Base-by-base conservation (phyloP, 2,888 invertebrate species). In the Microplitis deprimator region DNA sequence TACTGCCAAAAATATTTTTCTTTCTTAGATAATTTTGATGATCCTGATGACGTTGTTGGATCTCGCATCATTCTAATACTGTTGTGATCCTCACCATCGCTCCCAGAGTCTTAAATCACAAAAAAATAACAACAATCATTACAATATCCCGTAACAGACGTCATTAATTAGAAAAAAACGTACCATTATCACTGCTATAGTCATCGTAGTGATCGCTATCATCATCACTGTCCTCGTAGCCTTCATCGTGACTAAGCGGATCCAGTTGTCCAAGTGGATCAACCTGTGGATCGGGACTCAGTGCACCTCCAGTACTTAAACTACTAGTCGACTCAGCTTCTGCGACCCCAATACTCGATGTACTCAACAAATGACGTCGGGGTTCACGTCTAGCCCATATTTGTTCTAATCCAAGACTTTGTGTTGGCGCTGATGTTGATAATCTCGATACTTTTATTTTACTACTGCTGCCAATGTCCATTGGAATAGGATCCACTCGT, bases 1-100 rank as follows among this genome's bases (percentile, higher is more conserved):
- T 99, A 99, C 90, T 98, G 98, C 98, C 99, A 99, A 90, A 99
- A 98, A 90, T 93, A 98, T 79, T 95, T 93, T 87, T 97, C 97
- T 83, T 94, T 96, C 89, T 96, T 96, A 72, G 83, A 85, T n/a
- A 85, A 86, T 76, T 86, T 86, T 72, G 84, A 84, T 50, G 50
- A 13, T 50, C 50, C 50, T 50, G 50, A 50, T 13, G 50, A 50
- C 5, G 50, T 13, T 50, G 13, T 50, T 50, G 50, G 50, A 13
- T 84, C 83, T 29, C 79, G 80, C 8, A 85, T 81, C 40, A 88
- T 86, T 76, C 79, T 82, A 74, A 81, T 79, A 73, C 85, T 91
- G 72, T 84, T 82, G 73, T 87, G 88, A 73, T 89, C 92, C 77
- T 92, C 90, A 60, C 91, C 91, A 79, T 94, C 94, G 82, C 94